phyloP scores from a whole-genome alignment of 2,113 vertebrate species.

The Ceyx margarethae region DNA sequence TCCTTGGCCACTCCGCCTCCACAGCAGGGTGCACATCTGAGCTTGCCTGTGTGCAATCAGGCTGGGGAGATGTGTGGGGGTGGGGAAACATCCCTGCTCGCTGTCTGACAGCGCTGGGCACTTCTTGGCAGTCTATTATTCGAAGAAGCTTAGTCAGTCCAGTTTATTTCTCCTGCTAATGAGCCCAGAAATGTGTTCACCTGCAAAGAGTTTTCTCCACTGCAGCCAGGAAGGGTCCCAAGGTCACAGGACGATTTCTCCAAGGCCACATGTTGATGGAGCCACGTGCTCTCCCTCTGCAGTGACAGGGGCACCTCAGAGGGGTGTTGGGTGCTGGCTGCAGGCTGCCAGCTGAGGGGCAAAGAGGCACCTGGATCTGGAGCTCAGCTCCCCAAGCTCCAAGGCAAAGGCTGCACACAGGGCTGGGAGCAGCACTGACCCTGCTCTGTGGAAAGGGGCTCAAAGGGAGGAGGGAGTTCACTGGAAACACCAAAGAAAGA shows the following conservation, averaged over 20 bases:
- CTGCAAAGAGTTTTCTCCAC: not conserved
- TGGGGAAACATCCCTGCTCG: not conserved
- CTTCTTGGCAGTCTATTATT: not conserved
- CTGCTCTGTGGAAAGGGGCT: not conserved
- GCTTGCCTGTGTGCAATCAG: not conserved
- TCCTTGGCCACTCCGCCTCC: not conserved
- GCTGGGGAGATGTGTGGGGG: not conserved
- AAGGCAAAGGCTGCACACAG: fast-evolving
- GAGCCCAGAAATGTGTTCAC: not conserved
- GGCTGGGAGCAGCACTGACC: not conserved
- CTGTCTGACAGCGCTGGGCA: not conserved
- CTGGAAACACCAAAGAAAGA: not conserved
- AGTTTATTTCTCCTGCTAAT: not conserved
- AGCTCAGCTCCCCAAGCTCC: not conserved
- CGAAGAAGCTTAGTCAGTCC: not conserved
- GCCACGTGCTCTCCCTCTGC: not conserved
- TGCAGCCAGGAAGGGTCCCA: not conserved
- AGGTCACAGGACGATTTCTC: not conserved
- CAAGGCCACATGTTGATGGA: not conserved
- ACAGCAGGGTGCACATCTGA: too few species aligned
- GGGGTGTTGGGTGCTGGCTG: fast-evolving
- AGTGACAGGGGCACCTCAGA: fast-evolving
- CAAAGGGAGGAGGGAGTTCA: fast-evolving
- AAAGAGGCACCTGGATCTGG: not conserved
- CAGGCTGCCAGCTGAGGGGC: not conserved